phyloP scores from a whole-genome alignment of 2,113 vertebrate species.

The Setophaga petechia region DNA sequence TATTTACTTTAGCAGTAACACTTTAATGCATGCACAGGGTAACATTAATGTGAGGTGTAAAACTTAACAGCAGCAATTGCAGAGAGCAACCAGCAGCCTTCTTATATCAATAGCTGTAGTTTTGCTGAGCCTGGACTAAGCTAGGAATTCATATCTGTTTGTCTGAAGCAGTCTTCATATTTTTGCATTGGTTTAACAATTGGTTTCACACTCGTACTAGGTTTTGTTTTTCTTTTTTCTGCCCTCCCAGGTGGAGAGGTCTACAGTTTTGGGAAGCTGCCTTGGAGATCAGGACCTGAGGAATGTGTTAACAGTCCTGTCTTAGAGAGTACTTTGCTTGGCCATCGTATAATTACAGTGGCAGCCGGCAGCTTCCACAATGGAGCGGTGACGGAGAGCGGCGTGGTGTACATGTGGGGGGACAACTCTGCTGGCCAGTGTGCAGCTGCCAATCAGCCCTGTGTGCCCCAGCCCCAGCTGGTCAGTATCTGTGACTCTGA shows the following conservation, averaged over 20 bases:
- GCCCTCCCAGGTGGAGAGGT: slow-evolving; percentile 85
- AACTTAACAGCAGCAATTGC: not conserved
- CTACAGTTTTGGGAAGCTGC: slow-evolving; percentile 89
- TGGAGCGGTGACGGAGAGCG: slow-evolving; percentile 89
- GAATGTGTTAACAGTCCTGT: slow-evolving; percentile 66
- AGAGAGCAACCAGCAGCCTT: not conserved
- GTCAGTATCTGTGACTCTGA: slow-evolving; percentile 84
- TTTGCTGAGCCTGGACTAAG: not conserved
- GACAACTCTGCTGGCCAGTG: slow-evolving; percentile 92
- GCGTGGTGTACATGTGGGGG: slow-evolving; percentile 94
- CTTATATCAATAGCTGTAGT: not conserved
- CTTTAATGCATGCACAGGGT: not conserved
- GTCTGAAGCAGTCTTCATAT: not conserved
- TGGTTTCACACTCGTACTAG: not conserved
- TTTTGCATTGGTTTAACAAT: not conserved
- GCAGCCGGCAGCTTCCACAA: slow-evolving; percentile 90
- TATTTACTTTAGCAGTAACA: not conserved
- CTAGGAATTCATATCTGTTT: not conserved
- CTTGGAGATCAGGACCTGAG: slow-evolving; percentile 81
- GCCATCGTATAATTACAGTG: slow-evolving; percentile 83
- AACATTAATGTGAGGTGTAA: fast-evolving
- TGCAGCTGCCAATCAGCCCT: slow-evolving; percentile 77
- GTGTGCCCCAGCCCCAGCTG: slow-evolving; percentile 83
- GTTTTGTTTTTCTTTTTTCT: not conserved
- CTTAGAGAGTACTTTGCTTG: slow-evolving; percentile 83